Evolutionary conservation across 2,888 invertebrate species (phyloP).

Genomic region (Lithophane ornitopus): DNA sequence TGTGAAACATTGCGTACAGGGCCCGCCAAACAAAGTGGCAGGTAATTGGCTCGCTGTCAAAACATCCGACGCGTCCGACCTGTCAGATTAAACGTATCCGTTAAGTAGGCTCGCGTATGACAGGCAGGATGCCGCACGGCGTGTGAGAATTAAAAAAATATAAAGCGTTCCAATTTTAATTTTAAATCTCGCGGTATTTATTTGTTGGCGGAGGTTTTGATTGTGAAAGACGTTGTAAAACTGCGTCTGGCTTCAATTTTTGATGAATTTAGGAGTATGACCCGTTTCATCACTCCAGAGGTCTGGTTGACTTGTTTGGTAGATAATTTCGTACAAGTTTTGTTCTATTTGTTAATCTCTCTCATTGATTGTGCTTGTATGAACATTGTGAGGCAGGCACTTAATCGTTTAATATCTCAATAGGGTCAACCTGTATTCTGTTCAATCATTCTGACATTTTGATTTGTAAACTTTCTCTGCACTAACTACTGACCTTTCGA

Average conservation of each 20-base stretch:
- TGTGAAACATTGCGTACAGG: conserved; percentile 78
- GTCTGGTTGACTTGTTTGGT: not conserved
- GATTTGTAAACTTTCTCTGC: conserved; percentile 27
- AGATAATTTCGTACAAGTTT: not conserved
- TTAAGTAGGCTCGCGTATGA: conserved; percentile 77
- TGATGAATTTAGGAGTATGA: not conserved
- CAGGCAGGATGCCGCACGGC: conserved; percentile 68
- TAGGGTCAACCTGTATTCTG: not conserved
- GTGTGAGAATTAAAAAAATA: conserved; percentile 69
- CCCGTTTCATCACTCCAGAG: not conserved
- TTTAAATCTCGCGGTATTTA: conserved; percentile 50
- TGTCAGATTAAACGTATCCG: conserved; percentile 87
- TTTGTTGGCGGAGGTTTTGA: conserved; percentile 28
- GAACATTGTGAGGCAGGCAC: not conserved
- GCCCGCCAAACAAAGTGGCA: conserved; percentile 82
- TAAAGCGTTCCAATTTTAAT: conserved; percentile 61
- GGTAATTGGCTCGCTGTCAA: conserved; percentile 88
- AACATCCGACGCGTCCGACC: conserved; percentile 84
- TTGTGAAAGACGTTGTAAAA: conserved; percentile 7
- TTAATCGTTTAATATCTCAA: conserved; percentile 5
- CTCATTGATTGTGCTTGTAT: not conserved
- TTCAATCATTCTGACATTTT: conserved; percentile 21
- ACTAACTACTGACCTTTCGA: conserved; percentile 32
- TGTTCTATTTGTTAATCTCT: not conserved
- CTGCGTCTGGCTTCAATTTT: not conserved